These are phyloP conservation scores for Reinhardtius hippoglossoides DNA, from an alignment of 2,113 vertebrate species.

Conservation along the genomic window DNA sequence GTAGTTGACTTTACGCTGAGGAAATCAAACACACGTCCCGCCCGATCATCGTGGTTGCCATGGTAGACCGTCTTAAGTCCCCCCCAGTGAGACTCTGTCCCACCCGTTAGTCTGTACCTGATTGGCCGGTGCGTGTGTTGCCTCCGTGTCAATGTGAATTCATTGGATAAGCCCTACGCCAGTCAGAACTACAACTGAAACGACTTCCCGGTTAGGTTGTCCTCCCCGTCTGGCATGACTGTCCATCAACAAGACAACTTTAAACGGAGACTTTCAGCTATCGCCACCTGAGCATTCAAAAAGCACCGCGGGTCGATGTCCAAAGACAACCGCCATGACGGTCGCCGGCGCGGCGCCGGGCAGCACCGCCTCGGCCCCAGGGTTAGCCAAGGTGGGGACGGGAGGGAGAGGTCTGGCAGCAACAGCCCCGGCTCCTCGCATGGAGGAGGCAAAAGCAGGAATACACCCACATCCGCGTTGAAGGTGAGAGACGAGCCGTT, in stretches of 20 bases:
- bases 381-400: constrained; percentile 78
- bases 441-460: constrained; percentile 84
- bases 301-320: constrained; percentile 73
- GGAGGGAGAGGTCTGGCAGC: constrained; percentile 85
- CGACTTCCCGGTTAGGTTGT: constrained; percentile 75
- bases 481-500: constrained; percentile 70
- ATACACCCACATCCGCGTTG: constrained; percentile 65
- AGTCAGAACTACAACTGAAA: constrained; percentile 25
- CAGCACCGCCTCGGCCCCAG: constrained; percentile 81
- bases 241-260: constrained; percentile 36
- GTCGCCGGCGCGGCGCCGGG: constrained; percentile 81
- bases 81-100: constrained; percentile 20
- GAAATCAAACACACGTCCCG: constrained; percentile 52
- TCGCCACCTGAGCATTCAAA: constrained; percentile 2
- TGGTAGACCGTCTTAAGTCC: constrained; percentile 64
- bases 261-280: not conserved
- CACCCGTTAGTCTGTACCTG: constrained; percentile 1
- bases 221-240: constrained; percentile 62
- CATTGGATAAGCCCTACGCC: constrained; percentile 59
- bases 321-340: constrained; percentile 84
- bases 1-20: constrained; percentile 22
- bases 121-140: constrained; percentile 48
- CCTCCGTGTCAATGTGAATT: not conserved
- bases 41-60: constrained; percentile 70
- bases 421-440: constrained; percentile 87